Percentiles rank a stretch among this genome's conserved stretches.
These are phyloP conservation scores for Falco columbarius DNA, from an alignment of 2,797 vertebrate genomes.

Conservation along the genomic window DNA sequence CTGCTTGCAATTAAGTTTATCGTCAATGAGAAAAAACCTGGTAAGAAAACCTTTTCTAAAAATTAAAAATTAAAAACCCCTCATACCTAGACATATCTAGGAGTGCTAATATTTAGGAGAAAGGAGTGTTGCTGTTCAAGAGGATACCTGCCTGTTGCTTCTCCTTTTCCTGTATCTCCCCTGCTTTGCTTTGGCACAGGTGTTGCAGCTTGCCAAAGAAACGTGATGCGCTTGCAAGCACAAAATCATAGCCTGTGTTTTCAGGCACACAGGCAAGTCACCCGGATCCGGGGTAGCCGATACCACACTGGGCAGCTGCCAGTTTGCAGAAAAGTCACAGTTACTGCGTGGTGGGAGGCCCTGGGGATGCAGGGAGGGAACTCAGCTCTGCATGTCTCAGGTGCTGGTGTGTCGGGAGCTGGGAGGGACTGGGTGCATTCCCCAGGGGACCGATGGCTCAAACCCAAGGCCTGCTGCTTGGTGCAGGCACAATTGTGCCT, in stretches of 20 bases:
- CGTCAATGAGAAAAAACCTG: not conserved
- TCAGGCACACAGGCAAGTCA: not conserved
- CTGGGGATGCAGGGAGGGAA: not conserved
- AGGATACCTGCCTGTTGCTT: rapidly evolving
- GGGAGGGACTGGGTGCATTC: not conserved
- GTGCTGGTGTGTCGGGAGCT: rapidly evolving
- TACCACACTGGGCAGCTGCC: rapidly evolving
- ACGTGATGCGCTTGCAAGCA: rapidly evolving
- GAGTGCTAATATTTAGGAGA: not conserved
- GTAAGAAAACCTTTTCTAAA: not conserved
- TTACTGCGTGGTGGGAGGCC: rapidly evolving
- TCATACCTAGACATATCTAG: not conserved
- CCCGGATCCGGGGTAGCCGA: not conserved
- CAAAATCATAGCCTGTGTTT: not conserved
- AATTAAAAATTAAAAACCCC: rapidly evolving
- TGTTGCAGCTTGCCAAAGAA: not conserved
- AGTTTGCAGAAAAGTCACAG: rapidly evolving
- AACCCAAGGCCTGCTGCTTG: not conserved
- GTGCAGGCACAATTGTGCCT: not conserved
- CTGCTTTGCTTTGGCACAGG: not conserved
- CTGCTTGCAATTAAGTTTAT: not conserved
- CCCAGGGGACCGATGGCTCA: not conserved
- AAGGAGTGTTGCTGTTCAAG: not conserved
- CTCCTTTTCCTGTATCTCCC: not conserved
- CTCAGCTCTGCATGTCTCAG: rapidly evolving